Evolutionary conservation across 2,113 vertebrate species (phyloP), one percentile per base, ranked within the genome.

Genomic region (Hyaena hyaena): DNA sequence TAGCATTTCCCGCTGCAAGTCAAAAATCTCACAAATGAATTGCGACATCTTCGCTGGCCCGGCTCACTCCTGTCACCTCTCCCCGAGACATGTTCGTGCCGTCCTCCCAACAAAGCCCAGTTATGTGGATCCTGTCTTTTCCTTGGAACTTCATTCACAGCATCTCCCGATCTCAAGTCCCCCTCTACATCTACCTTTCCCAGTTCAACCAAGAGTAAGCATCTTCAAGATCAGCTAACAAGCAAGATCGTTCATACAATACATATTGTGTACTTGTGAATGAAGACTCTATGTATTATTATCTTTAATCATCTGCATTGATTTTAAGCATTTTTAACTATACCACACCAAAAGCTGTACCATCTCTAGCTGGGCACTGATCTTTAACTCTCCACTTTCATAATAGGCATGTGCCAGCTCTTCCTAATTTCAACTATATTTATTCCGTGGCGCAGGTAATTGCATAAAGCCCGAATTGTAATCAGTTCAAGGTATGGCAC

Each of bases 11-110:
- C 69, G 23, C 19, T 23, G 0, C 69, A 92, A 84, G 69, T 80
- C 28, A 96, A 86, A 92, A 90, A 55, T 95, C 86, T 93, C 71
- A 26, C 84, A 91, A 73, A 91, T 65, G 66, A 58, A 95, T 91
- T 88, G 39, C 6, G 7, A 95, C 65, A 69, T 43, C 50, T 96
- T 93, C 71, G 68, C 53, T 90, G 2, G 16, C 88, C 43, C 82
- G 71, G 69, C 63, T 93, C 39, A 66, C 45, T 65, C 82, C 45
- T 94, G 61, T 65, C 63, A 83, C 65, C n/a, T 93, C 91, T 89
- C 77, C 83, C 65, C 69, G 73, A 80, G 21, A 74, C 53, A 58
- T 85, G 61, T 43, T 73, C 68, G 63, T 83, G 53, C 68, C 69
- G 86, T 84, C 79, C 68, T 92, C 92, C 77, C 89, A 83, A 65